Evolutionary conservation across 2,888 invertebrate species (phyloP).

Genomic region (Tolmerus cingulatus): DNA sequence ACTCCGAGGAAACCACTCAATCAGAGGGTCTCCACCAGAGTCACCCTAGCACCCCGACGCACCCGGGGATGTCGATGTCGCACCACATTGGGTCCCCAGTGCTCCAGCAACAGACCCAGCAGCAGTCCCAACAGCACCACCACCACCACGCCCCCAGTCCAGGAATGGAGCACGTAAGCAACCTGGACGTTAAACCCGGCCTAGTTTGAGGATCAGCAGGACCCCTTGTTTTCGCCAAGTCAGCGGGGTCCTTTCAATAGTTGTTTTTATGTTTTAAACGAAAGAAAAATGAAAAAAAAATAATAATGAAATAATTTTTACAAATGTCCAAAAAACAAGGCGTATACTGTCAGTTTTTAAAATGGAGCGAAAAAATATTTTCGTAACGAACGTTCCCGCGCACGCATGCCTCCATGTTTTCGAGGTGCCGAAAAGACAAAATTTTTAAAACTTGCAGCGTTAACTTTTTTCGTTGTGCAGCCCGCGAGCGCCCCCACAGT

Average conservation of each 20-base stretch:
- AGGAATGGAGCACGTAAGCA: slow-evolving; percentile 70
- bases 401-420: not conserved
- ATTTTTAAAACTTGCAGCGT: not conserved
- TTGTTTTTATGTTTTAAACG: slow-evolving; percentile 33
- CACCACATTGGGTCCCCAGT: slow-evolving; percentile 62
- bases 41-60: slow-evolving; percentile 62
- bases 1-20: slow-evolving; percentile 88
- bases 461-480: not conserved
- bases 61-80: slow-evolving; percentile 61
- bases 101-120: slow-evolving; percentile 60
- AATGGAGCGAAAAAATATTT: slow-evolving; percentile 6
- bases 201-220: slow-evolving; percentile 71
- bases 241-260: slow-evolving; percentile 52
- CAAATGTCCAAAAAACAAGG: not conserved
- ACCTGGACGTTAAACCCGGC: slow-evolving; percentile 76
- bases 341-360: not conserved
- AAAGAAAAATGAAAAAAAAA: not conserved
- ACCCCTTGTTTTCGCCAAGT: slow-evolving; percentile 66
- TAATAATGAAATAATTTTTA: not conserved
- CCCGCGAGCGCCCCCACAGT: not conserved
- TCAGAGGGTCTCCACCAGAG: slow-evolving; percentile 52
- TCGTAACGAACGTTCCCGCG: not conserved
- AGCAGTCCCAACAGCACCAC: slow-evolving; percentile 57
- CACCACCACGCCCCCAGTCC: slow-evolving; percentile 66
- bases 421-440: not conserved